These are phyloP conservation scores for Cathartes aura DNA, from an alignment of 2,113 vertebrate genomes.

Conservation along the genomic window DNA sequence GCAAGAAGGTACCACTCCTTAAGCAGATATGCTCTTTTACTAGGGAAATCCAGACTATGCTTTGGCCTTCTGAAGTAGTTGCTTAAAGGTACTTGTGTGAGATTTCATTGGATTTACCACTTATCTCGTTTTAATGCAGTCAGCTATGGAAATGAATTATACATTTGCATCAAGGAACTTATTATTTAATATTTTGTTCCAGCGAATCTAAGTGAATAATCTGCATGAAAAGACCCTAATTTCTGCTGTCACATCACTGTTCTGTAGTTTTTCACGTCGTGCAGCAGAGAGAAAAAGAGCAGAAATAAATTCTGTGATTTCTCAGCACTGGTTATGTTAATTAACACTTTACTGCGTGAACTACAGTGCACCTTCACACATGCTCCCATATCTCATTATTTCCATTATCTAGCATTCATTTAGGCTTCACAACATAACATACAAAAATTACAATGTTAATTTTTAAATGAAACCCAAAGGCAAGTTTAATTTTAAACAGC, in stretches of 20 bases:
- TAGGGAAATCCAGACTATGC: neutral
- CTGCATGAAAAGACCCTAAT: neutral
- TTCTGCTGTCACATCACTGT: neutral
- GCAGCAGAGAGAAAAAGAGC: neutral
- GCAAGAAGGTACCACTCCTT: neutral
- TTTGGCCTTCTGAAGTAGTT: neutral
- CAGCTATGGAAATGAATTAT: neutral
- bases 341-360: neutral
- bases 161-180: neutral
- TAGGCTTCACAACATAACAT: neutral
- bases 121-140: neutral
- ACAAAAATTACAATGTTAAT: constrained; percentile 29
- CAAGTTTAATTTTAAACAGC: constrained; percentile 29
- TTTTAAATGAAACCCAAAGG: constrained; percentile 56
- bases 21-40: neutral
- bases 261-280: neutral
- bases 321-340: neutral
- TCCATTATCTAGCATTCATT: constrained; percentile 3
- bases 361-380: neutral
- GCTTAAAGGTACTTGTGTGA: neutral
- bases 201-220: neutral
- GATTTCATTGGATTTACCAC: neutral
- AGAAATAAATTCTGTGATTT: constrained; percentile 1
- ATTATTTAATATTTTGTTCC: neutral
- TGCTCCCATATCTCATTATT: neutral